phyloP scores from a whole-genome alignment of 2,888 invertebrate species.

The Danaus chrysippus region DNA sequence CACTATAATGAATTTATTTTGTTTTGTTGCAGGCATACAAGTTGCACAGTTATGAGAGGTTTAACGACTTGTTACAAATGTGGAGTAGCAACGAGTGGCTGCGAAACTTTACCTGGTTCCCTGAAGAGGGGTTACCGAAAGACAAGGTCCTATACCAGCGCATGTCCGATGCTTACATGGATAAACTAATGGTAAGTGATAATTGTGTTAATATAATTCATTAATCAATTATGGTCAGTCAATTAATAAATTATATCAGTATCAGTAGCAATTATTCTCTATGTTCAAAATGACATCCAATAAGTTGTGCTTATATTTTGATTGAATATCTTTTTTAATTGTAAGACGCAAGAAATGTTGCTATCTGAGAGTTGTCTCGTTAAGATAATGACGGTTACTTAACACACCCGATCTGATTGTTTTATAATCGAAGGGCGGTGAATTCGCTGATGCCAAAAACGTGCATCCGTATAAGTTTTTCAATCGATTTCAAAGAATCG shows the following conservation, averaged over 20 bases:
- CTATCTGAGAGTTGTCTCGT: slow-evolving; percentile 34
- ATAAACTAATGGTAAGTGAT: slow-evolving; percentile 54
- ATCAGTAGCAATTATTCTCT: neutral
- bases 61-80: slow-evolving; percentile 44
- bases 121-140: slow-evolving; percentile 55
- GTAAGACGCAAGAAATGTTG: slow-evolving; percentile 25
- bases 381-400: slow-evolving; percentile 37
- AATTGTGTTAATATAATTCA: slow-evolving; percentile 9
- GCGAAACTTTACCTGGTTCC: slow-evolving; percentile 50
- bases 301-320: no score
- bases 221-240: neutral
- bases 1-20: slow-evolving; percentile 19
- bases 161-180: slow-evolving; percentile 50
- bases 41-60: slow-evolving; percentile 50
- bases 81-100: slow-evolving; percentile 59
- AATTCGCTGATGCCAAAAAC: slow-evolving; percentile 76
- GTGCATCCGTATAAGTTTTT: slow-evolving; percentile 76
- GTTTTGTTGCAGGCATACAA: slow-evolving; percentile 59
- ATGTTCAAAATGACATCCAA: neutral
- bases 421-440: slow-evolving; percentile 57
- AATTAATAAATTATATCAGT: no score
- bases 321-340: slow-evolving; percentile 4
- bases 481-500: slow-evolving; percentile 73
- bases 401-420: slow-evolving; percentile 39
- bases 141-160: slow-evolving; percentile 48